Conservation (phyloP, 2,888 invertebrate species). For the Cheilosia pagana region DNA sequence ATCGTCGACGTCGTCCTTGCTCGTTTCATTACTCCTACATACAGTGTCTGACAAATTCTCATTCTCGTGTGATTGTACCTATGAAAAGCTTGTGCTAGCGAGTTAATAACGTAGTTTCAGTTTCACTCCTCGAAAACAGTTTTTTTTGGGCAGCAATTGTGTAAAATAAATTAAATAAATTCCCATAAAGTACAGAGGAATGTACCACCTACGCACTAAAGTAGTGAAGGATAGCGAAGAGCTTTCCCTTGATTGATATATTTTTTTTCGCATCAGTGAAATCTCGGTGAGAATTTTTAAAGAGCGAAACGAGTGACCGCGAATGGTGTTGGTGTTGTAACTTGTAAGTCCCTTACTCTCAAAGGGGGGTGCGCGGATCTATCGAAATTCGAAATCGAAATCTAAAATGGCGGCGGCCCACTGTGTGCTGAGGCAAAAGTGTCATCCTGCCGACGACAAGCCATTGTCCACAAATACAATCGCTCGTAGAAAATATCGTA, state of each 20-base stretch:
- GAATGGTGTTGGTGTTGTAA: conserved; percentile 63
- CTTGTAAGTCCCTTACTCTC: conserved; percentile 41
- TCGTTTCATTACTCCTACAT: conserved; percentile 55
- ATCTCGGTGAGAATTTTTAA: conserved; percentile 41
- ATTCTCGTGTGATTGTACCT: conserved; percentile 39
- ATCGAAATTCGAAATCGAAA: conserved; percentile 71
- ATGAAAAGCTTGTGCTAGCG: conserved; percentile 50
- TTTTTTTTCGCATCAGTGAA: conserved; percentile 31
- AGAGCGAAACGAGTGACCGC: conserved; percentile 64
- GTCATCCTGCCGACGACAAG: conserved; percentile 67
- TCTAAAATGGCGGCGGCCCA: conserved; percentile 73
- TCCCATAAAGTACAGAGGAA: conserved; percentile 3
- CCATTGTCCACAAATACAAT: conserved; percentile 66
- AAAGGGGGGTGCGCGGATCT: conserved; percentile 25
- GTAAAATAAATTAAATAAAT: conserved; percentile 10
- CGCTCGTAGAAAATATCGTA: conserved; percentile 69
- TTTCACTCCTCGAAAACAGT: conserved; percentile 25
- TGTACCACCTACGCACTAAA: conserved; percentile 35
- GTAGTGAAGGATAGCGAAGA: conserved; percentile 25
- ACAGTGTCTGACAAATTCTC: conserved; percentile 67
- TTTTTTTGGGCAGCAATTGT: background rate
- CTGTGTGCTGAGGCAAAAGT: conserved; percentile 58
- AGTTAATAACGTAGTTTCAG: conserved; percentile 19
- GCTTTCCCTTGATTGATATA: conserved; percentile 58
- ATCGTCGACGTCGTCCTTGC: conserved; percentile 54